These are phyloP conservation scores for Engraulis encrasicolus DNA, from an alignment of 2,113 vertebrate species.

Conservation along the genomic window DNA sequence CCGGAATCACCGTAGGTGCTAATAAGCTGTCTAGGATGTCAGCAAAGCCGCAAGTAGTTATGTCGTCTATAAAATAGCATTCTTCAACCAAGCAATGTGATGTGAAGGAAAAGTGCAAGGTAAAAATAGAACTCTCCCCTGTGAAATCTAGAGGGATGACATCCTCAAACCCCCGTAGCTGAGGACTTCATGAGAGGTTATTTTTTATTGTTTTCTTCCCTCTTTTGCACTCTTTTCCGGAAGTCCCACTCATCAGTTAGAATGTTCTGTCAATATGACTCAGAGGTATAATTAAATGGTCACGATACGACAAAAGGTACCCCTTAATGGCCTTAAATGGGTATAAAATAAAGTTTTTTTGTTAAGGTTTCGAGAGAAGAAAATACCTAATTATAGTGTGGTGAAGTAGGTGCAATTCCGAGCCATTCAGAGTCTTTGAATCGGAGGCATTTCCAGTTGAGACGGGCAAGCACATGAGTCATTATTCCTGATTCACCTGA, in stretches of 20 bases:
- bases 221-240: neutral
- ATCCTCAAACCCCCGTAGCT: neutral
- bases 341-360: neutral
- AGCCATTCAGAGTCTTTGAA: neutral
- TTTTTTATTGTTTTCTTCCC: too few species aligned
- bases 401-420: neutral
- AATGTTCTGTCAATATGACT: neutral
- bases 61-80: constrained; percentile 34
- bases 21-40: constrained; percentile 46
- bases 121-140: neutral
- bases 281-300: neutral
- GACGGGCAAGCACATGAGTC: neutral
- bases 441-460: neutral
- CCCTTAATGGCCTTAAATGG: neutral
- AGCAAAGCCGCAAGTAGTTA: constrained; percentile 16
- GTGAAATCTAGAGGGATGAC: neutral
- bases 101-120: neutral
- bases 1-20: constrained; percentile 42
- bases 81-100: constrained; percentile 5
- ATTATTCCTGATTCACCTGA: neutral
- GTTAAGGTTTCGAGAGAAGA: neutral
- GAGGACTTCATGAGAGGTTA: neutral
- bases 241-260: too few species aligned
- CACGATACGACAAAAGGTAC: neutral
- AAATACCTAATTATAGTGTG: neutral